Evolutionary conservation across 1,140 invertebrate species (phyloP).

Genomic region (Ephestia elutella): DNA sequence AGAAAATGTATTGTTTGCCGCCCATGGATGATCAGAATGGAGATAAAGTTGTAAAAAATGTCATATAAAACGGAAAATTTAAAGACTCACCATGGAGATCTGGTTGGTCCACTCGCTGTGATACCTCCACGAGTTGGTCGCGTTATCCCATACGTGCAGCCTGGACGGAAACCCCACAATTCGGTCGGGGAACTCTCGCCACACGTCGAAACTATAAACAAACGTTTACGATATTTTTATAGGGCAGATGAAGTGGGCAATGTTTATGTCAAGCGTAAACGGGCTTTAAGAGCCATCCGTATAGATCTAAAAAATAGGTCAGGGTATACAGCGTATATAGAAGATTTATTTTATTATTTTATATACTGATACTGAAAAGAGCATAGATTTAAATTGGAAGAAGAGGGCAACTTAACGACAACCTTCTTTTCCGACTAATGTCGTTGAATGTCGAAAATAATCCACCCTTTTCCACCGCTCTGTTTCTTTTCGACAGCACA

Average conservation of each 20-base stretch:
- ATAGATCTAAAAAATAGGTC: background rate
- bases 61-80: constrained; percentile 6
- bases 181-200: constrained; percentile 94
- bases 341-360: background rate
- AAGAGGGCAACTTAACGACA: too few species aligned
- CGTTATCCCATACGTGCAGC: constrained; percentile 92
- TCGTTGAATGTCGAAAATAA: too few species aligned
- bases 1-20: too few species aligned
- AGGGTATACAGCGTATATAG: background rate
- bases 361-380: too few species aligned
- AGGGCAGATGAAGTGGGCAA: background rate
- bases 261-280: constrained; percentile 3
- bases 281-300: background rate
- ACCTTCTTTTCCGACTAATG: too few species aligned
- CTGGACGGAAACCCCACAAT: constrained; percentile 94
- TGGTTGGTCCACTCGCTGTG: constrained; percentile 97
- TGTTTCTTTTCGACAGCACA: too few species aligned
- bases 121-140: constrained; percentile 88
- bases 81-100: constrained; percentile 84
- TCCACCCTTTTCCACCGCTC: too few species aligned
- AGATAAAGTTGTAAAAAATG: too few species aligned
- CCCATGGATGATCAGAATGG: too few species aligned
- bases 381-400: too few species aligned
- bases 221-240: constrained; percentile 4
- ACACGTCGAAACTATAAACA: constrained; percentile 80